phyloP scores from a whole-genome alignment of 2,797 vertebrate species.

The Anabacerthia variegaticeps region DNA sequence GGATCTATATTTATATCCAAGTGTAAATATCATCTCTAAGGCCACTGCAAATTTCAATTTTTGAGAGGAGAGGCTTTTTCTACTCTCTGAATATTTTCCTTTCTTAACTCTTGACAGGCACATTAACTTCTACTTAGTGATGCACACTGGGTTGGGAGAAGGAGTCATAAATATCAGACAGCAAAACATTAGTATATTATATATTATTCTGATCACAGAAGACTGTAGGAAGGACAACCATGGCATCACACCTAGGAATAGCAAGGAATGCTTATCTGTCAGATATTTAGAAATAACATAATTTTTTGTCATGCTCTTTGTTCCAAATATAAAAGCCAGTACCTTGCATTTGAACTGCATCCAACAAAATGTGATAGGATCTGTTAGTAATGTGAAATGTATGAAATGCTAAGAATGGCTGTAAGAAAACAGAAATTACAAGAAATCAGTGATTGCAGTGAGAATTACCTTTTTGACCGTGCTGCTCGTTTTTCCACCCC shows the following conservation, averaged over 20 bases:
- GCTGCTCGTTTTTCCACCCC: neutral
- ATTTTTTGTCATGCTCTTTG: neutral
- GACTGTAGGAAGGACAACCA: neutral
- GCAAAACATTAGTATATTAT: neutral
- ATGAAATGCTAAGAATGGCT: neutral
- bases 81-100: neutral
- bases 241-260: neutral
- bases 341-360: neutral
- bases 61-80: neutral
- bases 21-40: neutral
- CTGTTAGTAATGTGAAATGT: neutral
- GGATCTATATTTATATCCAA: neutral
- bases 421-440: neutral
- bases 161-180: neutral
- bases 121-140: neutral
- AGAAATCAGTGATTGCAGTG: neutral
- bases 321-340: neutral
- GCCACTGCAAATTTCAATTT: neutral
- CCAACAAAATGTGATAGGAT: neutral
- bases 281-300: neutral
- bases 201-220: neutral
- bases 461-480: neutral
- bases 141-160: neutral
- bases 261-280: neutral
- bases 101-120: neutral